Evolutionary conservation across 2,113 vertebrate genomes (phyloP), one percentile per base, ranked within the genome.

Genomic region (Chloebia gouldiae): DNA sequence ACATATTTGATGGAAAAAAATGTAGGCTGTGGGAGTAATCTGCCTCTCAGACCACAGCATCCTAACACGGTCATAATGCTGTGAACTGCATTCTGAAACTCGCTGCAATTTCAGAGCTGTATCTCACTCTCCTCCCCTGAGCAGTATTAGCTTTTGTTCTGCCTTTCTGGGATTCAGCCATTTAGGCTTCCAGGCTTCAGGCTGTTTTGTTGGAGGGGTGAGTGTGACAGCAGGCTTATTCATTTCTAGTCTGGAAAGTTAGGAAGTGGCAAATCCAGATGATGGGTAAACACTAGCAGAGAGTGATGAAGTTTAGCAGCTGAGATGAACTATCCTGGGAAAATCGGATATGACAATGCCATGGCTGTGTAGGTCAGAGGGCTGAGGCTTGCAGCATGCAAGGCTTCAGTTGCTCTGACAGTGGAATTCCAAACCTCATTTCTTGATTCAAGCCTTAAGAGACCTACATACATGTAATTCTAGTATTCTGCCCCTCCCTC

Each of bases 201-300:
- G 51, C 78, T 85, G n/a, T 88, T 94, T 21, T 22, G 45, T 7
- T 85, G 31, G 31, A 3, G 10, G 25, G 13, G 4, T 56, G 91
- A 94, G 45, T 53, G 28, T 68, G 42, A 61, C 93, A 95, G 86
- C 42, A 37, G 86, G 90, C 49, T 96, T 64, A 71, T 79, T 88
- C 24, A 23, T 11, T 83, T 94, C 95, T 77, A 39, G 69, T 85
- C 94, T 93, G 72, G 88, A 82, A 93, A 93, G 89, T 91, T 94
- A 5, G 27, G 81, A 97, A 95, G 92, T 86, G 90, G 76, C 73
- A 85, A 80, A 73, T 95, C 89, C 91, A 96, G 76, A 97, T 96
- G 93, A 93, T 57, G 60, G 47, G 83, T 78, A 95, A 96, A 90
- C 60, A 70, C 28, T 80, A 75, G 60, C 63, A 87, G 73, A 84